A percentile compares a stretch with the other conserved stretches of the same genome.
These are phyloP conservation scores for Anoplius nigerrimus DNA, from an alignment of 2,888 invertebrate genomes.

Conservation along the genomic window DNA sequence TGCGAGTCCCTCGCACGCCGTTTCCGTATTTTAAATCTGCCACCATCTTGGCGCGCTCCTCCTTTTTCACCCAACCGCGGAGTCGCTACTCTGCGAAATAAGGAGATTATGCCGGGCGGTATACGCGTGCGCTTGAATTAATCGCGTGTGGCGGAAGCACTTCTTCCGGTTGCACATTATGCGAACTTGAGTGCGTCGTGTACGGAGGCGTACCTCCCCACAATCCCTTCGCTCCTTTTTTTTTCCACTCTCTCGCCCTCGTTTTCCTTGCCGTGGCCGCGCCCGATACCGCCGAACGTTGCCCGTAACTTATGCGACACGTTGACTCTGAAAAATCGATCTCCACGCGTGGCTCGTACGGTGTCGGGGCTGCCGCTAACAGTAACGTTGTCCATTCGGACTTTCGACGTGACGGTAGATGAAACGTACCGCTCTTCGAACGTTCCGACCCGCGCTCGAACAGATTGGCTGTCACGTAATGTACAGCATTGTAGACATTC, in stretches of 20 bases:
- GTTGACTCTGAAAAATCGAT: too few relatives aligned
- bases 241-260: neutral
- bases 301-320: too few relatives aligned
- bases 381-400: too few relatives aligned
- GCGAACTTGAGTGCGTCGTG: constrained; percentile 4
- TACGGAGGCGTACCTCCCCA: neutral
- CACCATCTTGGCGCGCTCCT: neutral
- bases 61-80: neutral
- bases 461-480: too few relatives aligned
- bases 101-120: constrained; percentile 1
- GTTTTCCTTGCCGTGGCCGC: neutral
- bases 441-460: too few relatives aligned
- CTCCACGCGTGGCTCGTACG: too few relatives aligned
- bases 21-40: too few relatives aligned
- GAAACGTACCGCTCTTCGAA: too few relatives aligned
- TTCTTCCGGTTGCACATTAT: constrained; percentile 18
- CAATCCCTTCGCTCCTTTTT: neutral
- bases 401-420: too few relatives aligned
- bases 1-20: too few relatives aligned
- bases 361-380: too few relatives aligned
- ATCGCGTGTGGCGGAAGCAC: constrained; percentile 24
- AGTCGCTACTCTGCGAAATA: constrained; percentile 8
- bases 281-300: neutral
- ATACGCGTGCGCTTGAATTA: constrained; percentile 44
- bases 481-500: too few relatives aligned